Percentiles rank a stretch among this genome's conserved stretches.
phyloP scores from a whole-genome alignment of 2,888 invertebrate species.

The Lasius platythorax region DNA sequence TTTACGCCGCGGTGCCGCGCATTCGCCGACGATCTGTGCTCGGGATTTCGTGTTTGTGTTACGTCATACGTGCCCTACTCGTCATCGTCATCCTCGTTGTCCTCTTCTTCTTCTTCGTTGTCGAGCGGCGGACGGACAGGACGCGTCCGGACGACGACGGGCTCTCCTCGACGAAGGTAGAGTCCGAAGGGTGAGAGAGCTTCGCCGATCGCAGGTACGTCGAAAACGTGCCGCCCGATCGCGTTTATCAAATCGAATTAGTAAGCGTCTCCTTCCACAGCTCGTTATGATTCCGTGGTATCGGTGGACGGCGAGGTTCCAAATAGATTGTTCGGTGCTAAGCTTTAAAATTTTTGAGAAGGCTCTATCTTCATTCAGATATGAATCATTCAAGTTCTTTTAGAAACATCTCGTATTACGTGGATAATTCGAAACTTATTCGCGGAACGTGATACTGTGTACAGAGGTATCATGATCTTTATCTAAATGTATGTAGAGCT shows the following conservation, averaged over 20 bases:
- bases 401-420: background rate
- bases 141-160: background rate
- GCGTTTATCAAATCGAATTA: background rate
- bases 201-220: slow-evolving; percentile 27
- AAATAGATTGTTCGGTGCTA: background rate
- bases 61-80: background rate
- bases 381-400: background rate
- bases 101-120: background rate
- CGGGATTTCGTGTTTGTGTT: slow-evolving; percentile 12
- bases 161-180: background rate
- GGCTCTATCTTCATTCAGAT: background rate
- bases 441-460: background rate
- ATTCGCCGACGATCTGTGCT: background rate
- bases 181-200: background rate
- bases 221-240: background rate
- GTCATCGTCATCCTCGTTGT: background rate
- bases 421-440: background rate
- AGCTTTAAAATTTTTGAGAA: background rate
- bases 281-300: background rate
- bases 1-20: slow-evolving; percentile 34
- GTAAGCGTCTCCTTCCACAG: background rate
- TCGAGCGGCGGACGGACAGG: background rate
- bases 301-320: background rate
- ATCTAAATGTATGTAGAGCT: background rate
- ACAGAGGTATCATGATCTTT: background rate